Evolutionary conservation across 2,888 invertebrate species (phyloP).

Genomic region (Conistra vaccinii): DNA sequence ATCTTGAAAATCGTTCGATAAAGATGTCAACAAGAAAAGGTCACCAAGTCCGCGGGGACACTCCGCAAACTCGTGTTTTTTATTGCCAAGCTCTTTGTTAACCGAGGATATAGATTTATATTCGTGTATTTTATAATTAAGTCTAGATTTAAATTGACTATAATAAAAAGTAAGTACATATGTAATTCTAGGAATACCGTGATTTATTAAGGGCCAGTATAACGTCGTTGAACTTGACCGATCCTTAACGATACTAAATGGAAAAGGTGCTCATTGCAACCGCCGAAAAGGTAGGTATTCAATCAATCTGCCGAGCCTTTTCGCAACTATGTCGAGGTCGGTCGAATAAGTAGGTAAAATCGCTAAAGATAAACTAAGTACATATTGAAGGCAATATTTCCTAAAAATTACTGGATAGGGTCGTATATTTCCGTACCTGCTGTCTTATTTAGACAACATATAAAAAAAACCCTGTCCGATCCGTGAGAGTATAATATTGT

Average conservation of each 20-base stretch:
- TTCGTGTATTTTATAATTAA: constrained; percentile 29
- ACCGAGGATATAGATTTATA: constrained; percentile 31
- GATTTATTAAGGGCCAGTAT: background rate
- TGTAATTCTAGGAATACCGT: background rate
- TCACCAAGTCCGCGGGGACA: constrained; percentile 78
- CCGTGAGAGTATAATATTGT: no score
- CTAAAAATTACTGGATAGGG: background rate
- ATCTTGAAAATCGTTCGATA: constrained; percentile 88
- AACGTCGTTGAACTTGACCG: background rate
- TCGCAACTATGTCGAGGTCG: no score
- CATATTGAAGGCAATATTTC: background rate
- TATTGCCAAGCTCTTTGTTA: constrained; percentile 68
- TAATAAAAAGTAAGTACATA: background rate
- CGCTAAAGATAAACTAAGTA: background rate
- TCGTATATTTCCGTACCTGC: background rate
- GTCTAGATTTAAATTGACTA: background rate
- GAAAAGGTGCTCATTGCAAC: background rate
- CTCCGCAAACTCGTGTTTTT: constrained; percentile 72
- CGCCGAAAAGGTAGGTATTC: background rate
- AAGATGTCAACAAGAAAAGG: constrained; percentile 88
- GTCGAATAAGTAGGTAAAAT: background rate
- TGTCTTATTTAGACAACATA: no score
- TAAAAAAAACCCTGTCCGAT: no score
- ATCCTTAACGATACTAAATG: background rate
- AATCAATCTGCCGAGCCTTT: no score